phyloP scores from a whole-genome alignment of 2,113 vertebrate genomes.

The Bubo bubo region DNA sequence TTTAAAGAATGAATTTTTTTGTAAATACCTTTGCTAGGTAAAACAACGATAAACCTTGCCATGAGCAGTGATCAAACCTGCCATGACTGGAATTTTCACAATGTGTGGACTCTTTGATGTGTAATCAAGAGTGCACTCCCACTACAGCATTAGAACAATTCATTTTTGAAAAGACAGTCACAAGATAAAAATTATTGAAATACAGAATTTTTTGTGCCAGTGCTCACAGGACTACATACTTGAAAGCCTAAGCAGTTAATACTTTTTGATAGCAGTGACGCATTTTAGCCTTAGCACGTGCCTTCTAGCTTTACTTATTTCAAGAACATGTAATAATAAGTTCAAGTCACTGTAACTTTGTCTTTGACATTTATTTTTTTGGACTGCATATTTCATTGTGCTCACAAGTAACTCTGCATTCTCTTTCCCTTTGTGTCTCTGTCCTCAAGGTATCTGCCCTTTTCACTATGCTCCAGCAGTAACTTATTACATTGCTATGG shows the following conservation, averaged over 20 bases:
- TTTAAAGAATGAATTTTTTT: background rate
- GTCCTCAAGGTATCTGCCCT: background rate
- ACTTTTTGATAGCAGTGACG: background rate
- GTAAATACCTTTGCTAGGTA: background rate
- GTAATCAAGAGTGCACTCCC: background rate
- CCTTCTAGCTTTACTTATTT: background rate
- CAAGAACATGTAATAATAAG: background rate
- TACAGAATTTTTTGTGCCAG: background rate
- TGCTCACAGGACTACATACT: background rate
- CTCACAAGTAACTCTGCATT: background rate
- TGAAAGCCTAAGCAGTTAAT: background rate
- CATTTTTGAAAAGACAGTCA: background rate
- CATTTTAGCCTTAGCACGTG: background rate
- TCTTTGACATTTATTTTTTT: background rate
- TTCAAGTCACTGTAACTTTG: background rate
- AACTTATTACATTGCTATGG: background rate
- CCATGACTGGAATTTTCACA: background rate
- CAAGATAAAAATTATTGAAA: background rate
- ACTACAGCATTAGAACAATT: background rate
- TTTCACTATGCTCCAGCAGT: background rate
- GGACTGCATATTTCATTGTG: background rate
- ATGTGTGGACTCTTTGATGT: background rate
- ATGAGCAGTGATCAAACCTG: background rate
- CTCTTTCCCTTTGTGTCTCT: background rate
- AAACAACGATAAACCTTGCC: background rate